Base-by-base conservation (phyloP, 2,888 invertebrate species). In the Lasioglossum marginatum region DNA sequence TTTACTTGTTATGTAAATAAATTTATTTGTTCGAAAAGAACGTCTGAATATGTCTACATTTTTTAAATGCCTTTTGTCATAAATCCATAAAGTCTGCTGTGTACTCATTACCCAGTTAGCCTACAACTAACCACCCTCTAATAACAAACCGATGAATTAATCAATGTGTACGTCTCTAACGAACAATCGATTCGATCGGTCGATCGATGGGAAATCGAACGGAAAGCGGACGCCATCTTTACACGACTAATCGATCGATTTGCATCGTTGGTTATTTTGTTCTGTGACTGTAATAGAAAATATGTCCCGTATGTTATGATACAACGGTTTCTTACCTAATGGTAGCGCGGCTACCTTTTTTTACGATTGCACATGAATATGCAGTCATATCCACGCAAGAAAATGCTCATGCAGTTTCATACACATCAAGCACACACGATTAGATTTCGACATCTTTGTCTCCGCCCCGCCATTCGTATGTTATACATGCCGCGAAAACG, bases 241-340 rank as follows among this genome's bases (percentile, higher is more conserved):
- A n/a, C n/a, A n/a, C n/a, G n/a, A n/a, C n/a, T n/a, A n/a, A n/a
- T 12, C n/a, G 1, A n/a, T 57, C 57, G n/a, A 57, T n/a, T 57
- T 4, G 57, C 12, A n/a, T 12, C 57, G n/a, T 4, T 16, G 19
- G 2, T 60, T n/a, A 60, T 74, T 68, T 31, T 4, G 23, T 52
- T 37, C 10, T 12, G 60, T 74, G 40, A 40, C 31, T 40, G 23
- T 57, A 60, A 31, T 43, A 66, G 37, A 10, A 45, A 70, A 45
- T 12, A 43, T 74, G 60, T 31, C 79, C 52, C 37, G 27, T 43
- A 82, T 6, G 66, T 57, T 57, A 27, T 19, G 72, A 76, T 63
- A 43, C 3, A 2, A 14, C 37, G 16, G 79, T 79, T 82, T 82
- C 79, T 82, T 79, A 82, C 63, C 75, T 85, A 82, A 76, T 37